Base-by-base conservation (phyloP, 2,888 invertebrate genomes). In the Drosophila picticornis region DNA sequence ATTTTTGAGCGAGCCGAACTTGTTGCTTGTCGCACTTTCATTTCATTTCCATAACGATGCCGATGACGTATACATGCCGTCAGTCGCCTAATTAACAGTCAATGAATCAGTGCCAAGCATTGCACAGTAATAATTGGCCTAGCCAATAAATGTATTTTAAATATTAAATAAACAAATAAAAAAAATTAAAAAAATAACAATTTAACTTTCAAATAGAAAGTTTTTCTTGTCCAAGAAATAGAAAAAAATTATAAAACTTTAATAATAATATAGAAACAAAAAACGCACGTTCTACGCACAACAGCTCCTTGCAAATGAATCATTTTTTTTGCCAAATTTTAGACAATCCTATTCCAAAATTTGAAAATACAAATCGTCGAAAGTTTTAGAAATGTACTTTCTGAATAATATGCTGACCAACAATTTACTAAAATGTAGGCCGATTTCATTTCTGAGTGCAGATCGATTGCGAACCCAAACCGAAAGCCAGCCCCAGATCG, bases 11-110 rank as follows among this genome's bases (percentile, higher is more conserved):
- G 71, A 82, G 83, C 9, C 46, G 80, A 82, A 85, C 85, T 90
- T 85, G 85, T 85, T 85, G 85, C 85, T 77, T 25, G 16, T 25
- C 88, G 77, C 88, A 82, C 81, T 81, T 86, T 78, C 73, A 84
- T 84, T 89, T 85, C 82, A 87, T 89, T 84, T 89, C 84, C 73
- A 46, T 46, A 16, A 16, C 46, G 13, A 25, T 19, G 5, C 16
- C 27, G 80, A 85, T 89, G 85, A 85, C 89, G 89, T 84, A 84
- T 84, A 71, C 80, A 80, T 77, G 61, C 68, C 65, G 72, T 77
- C 77, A 72, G 72, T 56, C 83, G 67, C 43, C 68, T 80, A 84
- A 84, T 85, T 81, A 75, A 56, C 70, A 63, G 60, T 65, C 89
- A 76, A 84, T 84, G 87, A 86, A 84, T 84, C 79, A 81, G 68